Evolutionary conservation across 2,888 invertebrate genomes (phyloP).

Genomic region (Apocheima hispidaria): DNA sequence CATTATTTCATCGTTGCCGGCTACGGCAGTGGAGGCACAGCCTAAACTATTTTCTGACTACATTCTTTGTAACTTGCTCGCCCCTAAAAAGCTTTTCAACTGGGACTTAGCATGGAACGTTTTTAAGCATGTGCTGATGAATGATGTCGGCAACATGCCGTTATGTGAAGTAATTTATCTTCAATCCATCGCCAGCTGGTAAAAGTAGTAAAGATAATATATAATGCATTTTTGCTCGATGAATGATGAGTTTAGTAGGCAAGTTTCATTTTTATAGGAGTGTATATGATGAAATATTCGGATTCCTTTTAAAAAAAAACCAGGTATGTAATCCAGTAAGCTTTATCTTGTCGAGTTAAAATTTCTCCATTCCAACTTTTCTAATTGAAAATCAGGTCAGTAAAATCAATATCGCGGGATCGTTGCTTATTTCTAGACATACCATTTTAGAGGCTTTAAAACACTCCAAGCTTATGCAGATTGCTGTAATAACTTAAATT

Average conservation of each 20-base stretch:
- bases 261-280: conserved; percentile 1
- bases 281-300: neutral
- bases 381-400: too few species aligned
- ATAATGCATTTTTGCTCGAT: conserved; percentile 52
- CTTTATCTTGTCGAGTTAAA: too few species aligned
- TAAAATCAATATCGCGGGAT: too few species aligned
- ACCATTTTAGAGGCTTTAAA: too few species aligned
- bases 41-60: neutral
- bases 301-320: neutral
- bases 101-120: conserved; percentile 1
- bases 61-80: neutral
- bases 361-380: too few species aligned
- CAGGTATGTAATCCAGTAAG: too few species aligned
- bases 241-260: conserved; percentile 40
- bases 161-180: conserved; percentile 63
- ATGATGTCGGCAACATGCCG: conserved; percentile 52
- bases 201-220: conserved; percentile 38
- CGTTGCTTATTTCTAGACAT: too few species aligned
- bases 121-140: conserved; percentile 41
- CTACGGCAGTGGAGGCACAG: too few species aligned
- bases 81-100: conserved; percentile 6
- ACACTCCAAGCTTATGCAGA: too few species aligned
- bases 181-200: conserved; percentile 53
- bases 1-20: too few species aligned
- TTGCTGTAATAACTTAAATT: too few species aligned